These are phyloP conservation scores for Xyliphius kryptos DNA, from an alignment of 2,113 vertebrate species.

Conservation along the genomic window DNA sequence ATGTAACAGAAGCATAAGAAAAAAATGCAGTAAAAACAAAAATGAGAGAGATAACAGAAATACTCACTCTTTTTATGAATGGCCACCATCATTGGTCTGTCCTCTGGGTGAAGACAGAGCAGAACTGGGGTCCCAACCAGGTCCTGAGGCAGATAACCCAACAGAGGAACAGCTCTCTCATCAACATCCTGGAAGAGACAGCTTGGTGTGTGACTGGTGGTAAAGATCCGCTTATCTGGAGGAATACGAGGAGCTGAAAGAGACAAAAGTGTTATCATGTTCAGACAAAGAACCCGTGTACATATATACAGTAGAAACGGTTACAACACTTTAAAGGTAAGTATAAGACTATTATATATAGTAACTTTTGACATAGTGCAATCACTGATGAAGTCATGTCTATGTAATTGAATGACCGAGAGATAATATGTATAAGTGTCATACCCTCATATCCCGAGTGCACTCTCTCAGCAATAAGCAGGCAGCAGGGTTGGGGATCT, in stretches of 20 bases:
- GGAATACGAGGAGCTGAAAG: conserved; percentile 81
- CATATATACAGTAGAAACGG: too few relatives aligned
- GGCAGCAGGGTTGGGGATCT: conserved; percentile 77
- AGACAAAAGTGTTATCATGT: too few relatives aligned
- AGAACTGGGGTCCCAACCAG: conserved; percentile 79
- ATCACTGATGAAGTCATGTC: too few relatives aligned
- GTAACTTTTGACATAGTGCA: too few relatives aligned
- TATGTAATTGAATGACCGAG: too few relatives aligned
- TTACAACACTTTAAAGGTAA: too few relatives aligned
- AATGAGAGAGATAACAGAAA: too few relatives aligned
- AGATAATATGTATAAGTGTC: too few relatives aligned
- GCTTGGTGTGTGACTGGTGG: conserved; percentile 81
- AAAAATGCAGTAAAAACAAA: too few relatives aligned
- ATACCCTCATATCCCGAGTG: conserved; percentile 88
- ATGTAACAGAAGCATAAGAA: too few relatives aligned
- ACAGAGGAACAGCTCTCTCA: conserved; percentile 78
- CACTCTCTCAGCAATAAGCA: conserved; percentile 80
- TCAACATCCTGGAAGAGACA: conserved; percentile 89
- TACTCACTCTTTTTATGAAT: conserved; percentile 86
- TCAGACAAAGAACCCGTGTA: too few relatives aligned
- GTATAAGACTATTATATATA: too few relatives aligned
- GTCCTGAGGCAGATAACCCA: conserved; percentile 86
- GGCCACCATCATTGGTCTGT: conserved; percentile 81
- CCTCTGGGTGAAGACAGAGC: conserved; percentile 79
- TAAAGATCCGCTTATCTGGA: conserved; percentile 82